Base-by-base conservation (phyloP, 2,888 invertebrate genomes). In the Lagria hirta region DNA sequence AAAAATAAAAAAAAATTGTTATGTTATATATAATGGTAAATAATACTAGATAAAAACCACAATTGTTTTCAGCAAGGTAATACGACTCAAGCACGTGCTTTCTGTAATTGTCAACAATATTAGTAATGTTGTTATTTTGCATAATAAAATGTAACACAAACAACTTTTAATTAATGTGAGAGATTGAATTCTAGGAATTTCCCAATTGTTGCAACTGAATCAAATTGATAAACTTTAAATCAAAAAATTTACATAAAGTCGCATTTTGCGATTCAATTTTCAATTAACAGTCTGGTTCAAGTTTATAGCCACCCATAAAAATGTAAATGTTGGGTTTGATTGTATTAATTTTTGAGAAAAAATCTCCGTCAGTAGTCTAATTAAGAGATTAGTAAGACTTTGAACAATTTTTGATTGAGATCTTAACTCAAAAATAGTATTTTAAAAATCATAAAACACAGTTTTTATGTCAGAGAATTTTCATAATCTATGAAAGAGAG, bases 1-100 rank as follows among this genome's bases (percentile, higher is more conserved):
- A n/a, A n/a, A n/a, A n/a, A n/a, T n/a, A n/a, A n/a, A n/a, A n/a
- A n/a, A n/a, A n/a, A n/a, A n/a, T n/a, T n/a, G n/a, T n/a, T n/a
- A n/a, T n/a, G n/a, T n/a, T n/a, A n/a, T n/a, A n/a, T n/a, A n/a
- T n/a, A n/a, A n/a, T n/a, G n/a, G n/a, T n/a, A n/a, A n/a, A n/a
- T n/a, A n/a, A n/a, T n/a, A n/a, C n/a, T n/a, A n/a, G n/a, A n/a
- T n/a, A n/a, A n/a, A n/a, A n/a, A n/a, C n/a, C n/a, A n/a, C n/a
- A n/a, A n/a, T n/a, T n/a, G n/a, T n/a, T n/a, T n/a, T n/a, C n/a
- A n/a, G n/a, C n/a, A n/a, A n/a, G n/a, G n/a, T n/a, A n/a, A n/a
- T n/a, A n/a, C n/a, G n/a, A 36, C 12, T 16, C 18, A 22, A 37
- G 32, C 43, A 37, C 43, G 43, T 43, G 43, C 37, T 43, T 43